These are phyloP conservation scores for Eledone cirrhosa DNA, from an alignment of 2,888 invertebrate genomes.

Conservation along the genomic window DNA sequence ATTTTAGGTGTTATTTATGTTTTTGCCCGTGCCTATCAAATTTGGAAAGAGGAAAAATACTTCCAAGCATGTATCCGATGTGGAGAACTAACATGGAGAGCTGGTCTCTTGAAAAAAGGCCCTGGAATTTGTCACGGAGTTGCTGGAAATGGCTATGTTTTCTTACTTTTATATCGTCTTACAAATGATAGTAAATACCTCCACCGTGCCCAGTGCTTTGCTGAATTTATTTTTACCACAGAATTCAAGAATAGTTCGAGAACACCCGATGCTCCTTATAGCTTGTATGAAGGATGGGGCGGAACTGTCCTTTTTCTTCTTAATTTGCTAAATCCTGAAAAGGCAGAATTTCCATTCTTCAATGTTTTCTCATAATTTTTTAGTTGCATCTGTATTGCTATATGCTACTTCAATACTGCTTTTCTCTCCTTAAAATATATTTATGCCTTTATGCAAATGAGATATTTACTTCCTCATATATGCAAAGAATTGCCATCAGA, in stretches of 20 bases:
- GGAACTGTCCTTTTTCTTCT: constrained; percentile 85
- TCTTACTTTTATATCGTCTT: constrained; percentile 75
- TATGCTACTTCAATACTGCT: too few relatives aligned
- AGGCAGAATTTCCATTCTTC: constrained; percentile 84
- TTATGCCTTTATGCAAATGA: too few relatives aligned
- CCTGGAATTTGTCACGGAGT: constrained; percentile 88
- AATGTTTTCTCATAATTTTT: constrained; percentile 72
- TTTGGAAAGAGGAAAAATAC: constrained; percentile 80
- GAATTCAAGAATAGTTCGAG: constrained; percentile 71
- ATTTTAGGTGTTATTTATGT: constrained; percentile 76
- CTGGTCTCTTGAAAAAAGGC: constrained; percentile 85
- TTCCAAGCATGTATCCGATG: constrained; percentile 75
- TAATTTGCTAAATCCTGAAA: constrained; percentile 78
- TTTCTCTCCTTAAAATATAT: too few relatives aligned
- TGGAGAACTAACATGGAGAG: constrained; percentile 82
- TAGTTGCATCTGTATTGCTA: too few relatives aligned
- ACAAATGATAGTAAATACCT: constrained; percentile 78
- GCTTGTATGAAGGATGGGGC: constrained; percentile 86
- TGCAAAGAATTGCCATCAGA: too few relatives aligned
- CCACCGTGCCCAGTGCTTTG: constrained; percentile 78
- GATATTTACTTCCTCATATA: too few relatives aligned
- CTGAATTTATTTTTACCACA: constrained; percentile 73
- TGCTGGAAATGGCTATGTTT: constrained; percentile 64
- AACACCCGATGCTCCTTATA: constrained; percentile 83
- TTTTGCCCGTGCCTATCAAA: constrained; percentile 81